Evolutionary conservation across 2,888 invertebrate genomes (phyloP).

Genomic region (Adela reaumurella): DNA sequence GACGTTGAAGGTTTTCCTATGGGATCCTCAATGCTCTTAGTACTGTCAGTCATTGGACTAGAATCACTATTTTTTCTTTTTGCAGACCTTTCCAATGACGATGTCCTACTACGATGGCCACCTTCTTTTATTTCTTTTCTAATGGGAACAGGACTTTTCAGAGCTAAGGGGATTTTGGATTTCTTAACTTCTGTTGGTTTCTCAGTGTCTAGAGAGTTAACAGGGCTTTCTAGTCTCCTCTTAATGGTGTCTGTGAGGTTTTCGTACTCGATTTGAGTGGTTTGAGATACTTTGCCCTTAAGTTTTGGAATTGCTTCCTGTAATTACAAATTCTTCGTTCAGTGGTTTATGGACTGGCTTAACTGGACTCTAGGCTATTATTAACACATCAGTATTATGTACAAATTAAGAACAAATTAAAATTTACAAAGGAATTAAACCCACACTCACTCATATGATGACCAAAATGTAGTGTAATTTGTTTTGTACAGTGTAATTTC

Average conservation of each 20-base stretch:
- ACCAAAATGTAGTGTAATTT: too few species aligned
- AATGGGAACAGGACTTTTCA: slow-evolving; percentile 38
- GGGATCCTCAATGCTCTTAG: slow-evolving; percentile 20
- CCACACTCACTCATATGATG: too few species aligned
- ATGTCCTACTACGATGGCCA: slow-evolving; percentile 25
- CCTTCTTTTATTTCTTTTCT: slow-evolving; percentile 30
- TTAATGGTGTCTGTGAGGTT: slow-evolving; percentile 63
- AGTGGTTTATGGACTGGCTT: background rate
- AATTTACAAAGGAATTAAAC: background rate
- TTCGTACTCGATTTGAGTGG: slow-evolving; percentile 43
- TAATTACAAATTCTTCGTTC: background rate
- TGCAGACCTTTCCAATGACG: slow-evolving; percentile 23
- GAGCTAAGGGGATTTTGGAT: slow-evolving; percentile 41
- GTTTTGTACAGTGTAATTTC: background rate
- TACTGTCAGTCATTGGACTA: slow-evolving; percentile 16
- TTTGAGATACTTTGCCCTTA: slow-evolving; percentile 12
- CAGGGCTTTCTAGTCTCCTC: slow-evolving; percentile 50
- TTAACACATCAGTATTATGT: too few species aligned
- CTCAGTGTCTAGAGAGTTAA: slow-evolving; percentile 33
- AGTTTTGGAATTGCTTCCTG: background rate
- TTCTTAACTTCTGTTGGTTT: slow-evolving; percentile 32
- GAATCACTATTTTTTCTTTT: slow-evolving; percentile 13
- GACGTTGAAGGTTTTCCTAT: slow-evolving; percentile 14
- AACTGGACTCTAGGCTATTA: background rate
- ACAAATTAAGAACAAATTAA: background rate